These are phyloP conservation scores for Ariopsis seemanni DNA, from an alignment of 2,113 vertebrate species.

Conservation along the genomic window DNA sequence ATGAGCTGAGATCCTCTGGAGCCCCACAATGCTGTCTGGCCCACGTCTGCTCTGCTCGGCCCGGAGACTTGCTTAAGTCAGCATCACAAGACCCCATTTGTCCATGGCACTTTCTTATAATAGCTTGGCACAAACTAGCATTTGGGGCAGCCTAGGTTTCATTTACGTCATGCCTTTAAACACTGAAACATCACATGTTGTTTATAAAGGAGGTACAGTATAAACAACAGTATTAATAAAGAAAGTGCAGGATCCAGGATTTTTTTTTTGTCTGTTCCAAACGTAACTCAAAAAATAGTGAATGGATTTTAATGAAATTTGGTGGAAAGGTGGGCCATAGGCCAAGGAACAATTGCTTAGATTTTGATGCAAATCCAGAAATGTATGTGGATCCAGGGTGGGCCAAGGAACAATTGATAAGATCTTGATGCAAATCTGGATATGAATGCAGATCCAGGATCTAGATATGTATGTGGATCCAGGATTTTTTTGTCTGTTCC, in stretches of 20 bases:
- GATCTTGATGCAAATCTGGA: too few species aligned
- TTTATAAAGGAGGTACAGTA: not conserved
- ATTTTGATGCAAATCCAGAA: too few species aligned
- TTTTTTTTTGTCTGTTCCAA: too few species aligned
- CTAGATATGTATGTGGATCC: too few species aligned
- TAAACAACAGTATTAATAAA: not conserved
- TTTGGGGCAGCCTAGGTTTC: conserved; percentile 9
- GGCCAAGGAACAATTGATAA: too few species aligned
- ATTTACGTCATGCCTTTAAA: conserved; percentile 1
- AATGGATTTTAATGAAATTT: too few species aligned
- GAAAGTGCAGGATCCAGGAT: not conserved
- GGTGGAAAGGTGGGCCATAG: too few species aligned
- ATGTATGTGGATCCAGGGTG: too few species aligned
- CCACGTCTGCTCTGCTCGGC: conserved; percentile 25
- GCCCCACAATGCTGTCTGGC: conserved; percentile 33
- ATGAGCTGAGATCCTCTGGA: conserved; percentile 38
- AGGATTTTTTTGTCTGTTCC: too few species aligned
- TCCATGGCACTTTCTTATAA: conserved; percentile 43
- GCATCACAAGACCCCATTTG: conserved; percentile 43
- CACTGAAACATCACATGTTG: not conserved
- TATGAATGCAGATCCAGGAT: too few species aligned
- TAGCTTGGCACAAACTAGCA: conserved; percentile 34
- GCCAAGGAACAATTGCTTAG: too few species aligned
- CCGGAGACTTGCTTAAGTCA: conserved; percentile 51
- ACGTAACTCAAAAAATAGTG: too few species aligned